phyloP scores from a whole-genome alignment of 2,797 vertebrate species.

The Peromyscus melanophrys region DNA sequence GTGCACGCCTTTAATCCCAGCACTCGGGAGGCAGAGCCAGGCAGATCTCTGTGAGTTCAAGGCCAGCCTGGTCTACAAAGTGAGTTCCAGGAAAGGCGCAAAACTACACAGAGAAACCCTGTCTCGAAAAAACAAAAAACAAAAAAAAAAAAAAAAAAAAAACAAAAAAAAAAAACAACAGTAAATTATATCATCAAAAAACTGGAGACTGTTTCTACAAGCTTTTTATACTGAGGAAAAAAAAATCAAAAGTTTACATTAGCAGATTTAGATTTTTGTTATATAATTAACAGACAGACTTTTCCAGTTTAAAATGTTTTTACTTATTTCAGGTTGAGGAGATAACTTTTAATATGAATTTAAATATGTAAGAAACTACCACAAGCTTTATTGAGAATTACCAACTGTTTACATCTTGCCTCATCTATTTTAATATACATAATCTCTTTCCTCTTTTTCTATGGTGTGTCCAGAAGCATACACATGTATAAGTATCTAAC shows the following conservation, averaged over 20 bases:
- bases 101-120: too few relatives aligned
- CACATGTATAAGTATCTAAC: not conserved
- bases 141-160: too few relatives aligned
- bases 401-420: constrained; percentile 1
- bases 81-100: too few relatives aligned
- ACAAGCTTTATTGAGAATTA: constrained; percentile 28
- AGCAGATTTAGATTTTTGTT: constrained; percentile 47
- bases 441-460: not conserved
- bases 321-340: not conserved
- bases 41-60: too few relatives aligned
- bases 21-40: too few relatives aligned
- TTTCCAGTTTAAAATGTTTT: constrained; percentile 18
- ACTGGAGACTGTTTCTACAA: not conserved
- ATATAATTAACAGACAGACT: not conserved
- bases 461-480: not conserved
- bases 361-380: constrained; percentile 37
- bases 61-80: too few relatives aligned
- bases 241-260: constrained; percentile 4
- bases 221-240: constrained; percentile 48
- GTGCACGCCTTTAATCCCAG: too few relatives aligned
- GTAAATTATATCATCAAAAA: not conserved
- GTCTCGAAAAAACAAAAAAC: too few relatives aligned
- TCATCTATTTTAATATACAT: not conserved
- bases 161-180: too few relatives aligned
- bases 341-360: constrained; percentile 29